Evolutionary conservation across 2,113 vertebrate species (phyloP), one percentile per base, ranked within the genome.

Genomic region (Ceyx margarethae): DNA sequence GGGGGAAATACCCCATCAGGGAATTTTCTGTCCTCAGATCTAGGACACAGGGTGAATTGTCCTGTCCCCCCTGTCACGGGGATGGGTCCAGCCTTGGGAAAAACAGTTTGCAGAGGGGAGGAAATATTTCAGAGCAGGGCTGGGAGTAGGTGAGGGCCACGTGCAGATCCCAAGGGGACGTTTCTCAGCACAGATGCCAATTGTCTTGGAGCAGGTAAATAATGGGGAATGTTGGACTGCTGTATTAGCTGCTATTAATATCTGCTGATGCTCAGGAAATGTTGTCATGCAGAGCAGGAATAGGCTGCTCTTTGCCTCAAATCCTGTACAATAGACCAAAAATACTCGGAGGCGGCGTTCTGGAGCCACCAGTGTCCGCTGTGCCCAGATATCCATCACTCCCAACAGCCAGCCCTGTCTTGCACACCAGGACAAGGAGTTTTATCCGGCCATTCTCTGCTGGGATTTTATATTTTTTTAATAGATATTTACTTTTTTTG

Each of bases 231-330:
- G 15, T 56, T 58, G 78, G 53, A 40, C 31, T n/a, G 51, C 82
- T 87, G 50, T 42, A 31, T 68, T 46, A 26, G 77, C 26, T 33
- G 10, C 87, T 89, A 43, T 83, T 56, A 76, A 85, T 69, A 89
- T 66, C 67, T 51, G 37, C 74, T 45, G 54, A n/a, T 67, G 87
- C 67, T 96, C 87, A 85, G 94, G 95, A 96, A 96, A 82, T 37
- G 86, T n/a, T 65, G 78, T 94, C 88, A 92, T 2, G 5, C 23
- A 2, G 50, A 76, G 69, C 66, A 78, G 28, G 31, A 90, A 68
- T 90, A 62, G 61, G 45, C 71, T 87, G 74, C 89, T 62, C 77
- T 72, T 86, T 84, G 78, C 89, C 67, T 91, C 5, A 2, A 48
- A 19, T 69, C 58, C 62, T 13, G 15, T 31, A 95, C 95, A 94